Evolutionary conservation across 2,888 invertebrate genomes (phyloP).

Genomic region (Lapara coniferarum): DNA sequence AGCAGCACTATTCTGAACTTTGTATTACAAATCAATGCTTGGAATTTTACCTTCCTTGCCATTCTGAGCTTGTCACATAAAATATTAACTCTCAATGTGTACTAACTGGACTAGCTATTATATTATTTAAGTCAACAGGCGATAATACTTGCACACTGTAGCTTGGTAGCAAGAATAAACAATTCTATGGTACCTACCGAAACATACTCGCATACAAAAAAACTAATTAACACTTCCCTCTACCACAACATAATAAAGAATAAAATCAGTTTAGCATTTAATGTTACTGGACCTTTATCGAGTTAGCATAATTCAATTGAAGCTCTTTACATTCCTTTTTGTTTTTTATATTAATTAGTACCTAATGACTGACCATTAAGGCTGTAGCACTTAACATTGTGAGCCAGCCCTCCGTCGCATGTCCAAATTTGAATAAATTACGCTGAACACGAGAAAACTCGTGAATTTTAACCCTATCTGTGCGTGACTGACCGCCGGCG

Average conservation of each 20-base stretch:
- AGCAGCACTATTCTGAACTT: no score
- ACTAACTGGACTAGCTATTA: no score
- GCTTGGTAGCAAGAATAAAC: no score
- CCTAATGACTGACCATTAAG: slow-evolving; percentile 19
- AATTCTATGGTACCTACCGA: no score
- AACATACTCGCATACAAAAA: no score
- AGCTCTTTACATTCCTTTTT: slow-evolving; percentile 20
- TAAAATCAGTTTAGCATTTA: slow-evolving; percentile 14
- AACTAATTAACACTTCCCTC: neutral
- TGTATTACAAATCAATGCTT: no score
- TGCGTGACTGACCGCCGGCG: slow-evolving; percentile 50
- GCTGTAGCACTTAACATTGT: slow-evolving; percentile 19
- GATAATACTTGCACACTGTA: no score
- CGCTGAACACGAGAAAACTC: slow-evolving; percentile 59
- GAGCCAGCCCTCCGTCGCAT: slow-evolving; percentile 50
- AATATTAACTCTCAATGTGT: no score
- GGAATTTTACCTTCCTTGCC: no score
- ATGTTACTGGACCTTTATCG: neutral
- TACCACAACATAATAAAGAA: neutral
- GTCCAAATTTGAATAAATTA: slow-evolving; percentile 80
- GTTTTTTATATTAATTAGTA: slow-evolving; percentile 24
- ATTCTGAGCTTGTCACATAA: no score
- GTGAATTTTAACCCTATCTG: slow-evolving; percentile 73
- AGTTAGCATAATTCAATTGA: slow-evolving; percentile 20
- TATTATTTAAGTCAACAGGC: no score